Percentiles rank a stretch among this genome's conserved stretches.
Conservation (phyloP, 2,888 invertebrate species). For the Mimumesa dahlbomi region DNA sequence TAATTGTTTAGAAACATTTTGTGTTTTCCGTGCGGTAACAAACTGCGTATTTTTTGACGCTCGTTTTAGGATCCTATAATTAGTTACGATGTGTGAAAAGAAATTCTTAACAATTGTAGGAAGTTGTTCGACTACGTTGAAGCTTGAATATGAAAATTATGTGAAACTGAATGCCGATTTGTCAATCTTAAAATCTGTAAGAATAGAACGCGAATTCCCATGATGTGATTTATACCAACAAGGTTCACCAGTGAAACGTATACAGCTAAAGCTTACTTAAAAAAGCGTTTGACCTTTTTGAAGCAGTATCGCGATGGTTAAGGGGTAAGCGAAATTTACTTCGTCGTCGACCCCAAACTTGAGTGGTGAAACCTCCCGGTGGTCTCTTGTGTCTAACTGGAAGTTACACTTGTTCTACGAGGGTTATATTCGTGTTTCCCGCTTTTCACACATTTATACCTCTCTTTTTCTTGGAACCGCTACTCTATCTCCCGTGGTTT, state of each 20-base stretch:
- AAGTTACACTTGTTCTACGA: conserved; percentile 58
- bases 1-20: no score
- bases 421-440: conserved; percentile 27
- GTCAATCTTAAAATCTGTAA: no score
- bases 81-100: no score
- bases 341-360: conserved; percentile 40
- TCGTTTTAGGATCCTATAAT: no score
- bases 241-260: not conserved
- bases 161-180: no score
- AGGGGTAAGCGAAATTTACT: conserved; percentile 54
- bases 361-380: conserved; percentile 49
- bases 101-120: no score
- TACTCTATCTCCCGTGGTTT: conserved; percentile 30
- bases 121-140: no score
- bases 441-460: conserved; percentile 2
- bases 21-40: no score
- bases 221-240: conserved; percentile 23
- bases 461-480: conserved; percentile 32
- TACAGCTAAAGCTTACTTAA: conserved; percentile 6
- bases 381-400: conserved; percentile 55
- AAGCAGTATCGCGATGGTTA: conserved; percentile 34
- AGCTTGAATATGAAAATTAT: no score
- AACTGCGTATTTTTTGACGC: no score
- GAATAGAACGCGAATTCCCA: not conserved
- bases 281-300: conserved; percentile 37